Percentiles rank a stretch among this genome's conserved stretches.
phyloP scores from a whole-genome alignment of 1,140 invertebrate species.

The Macrosteles quadrilineatus region DNA sequence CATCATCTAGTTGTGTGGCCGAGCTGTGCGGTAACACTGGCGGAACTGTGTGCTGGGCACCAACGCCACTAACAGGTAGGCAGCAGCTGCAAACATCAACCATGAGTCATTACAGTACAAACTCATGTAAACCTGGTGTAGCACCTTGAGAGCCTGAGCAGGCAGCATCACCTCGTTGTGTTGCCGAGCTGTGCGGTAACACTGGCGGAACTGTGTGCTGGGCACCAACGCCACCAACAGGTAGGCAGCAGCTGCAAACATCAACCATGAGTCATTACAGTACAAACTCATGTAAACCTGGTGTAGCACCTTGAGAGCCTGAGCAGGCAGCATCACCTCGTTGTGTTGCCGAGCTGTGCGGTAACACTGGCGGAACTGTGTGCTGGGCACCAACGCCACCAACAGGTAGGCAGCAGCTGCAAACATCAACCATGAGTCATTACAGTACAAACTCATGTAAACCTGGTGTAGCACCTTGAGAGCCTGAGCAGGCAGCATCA shows the following conservation, averaged over 20 bases:
- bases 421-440: no score
- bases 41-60: slow-evolving; percentile 87
- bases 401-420: slow-evolving; percentile 82
- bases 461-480: slow-evolving; percentile 78
- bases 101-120: slow-evolving; percentile 73
- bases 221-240: slow-evolving; percentile 86
- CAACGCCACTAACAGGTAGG: slow-evolving; percentile 81
- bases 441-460: no score
- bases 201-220: slow-evolving; percentile 82
- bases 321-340: slow-evolving; percentile 59
- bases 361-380: slow-evolving; percentile 85
- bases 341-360: slow-evolving; percentile 59
- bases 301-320: slow-evolving; percentile 79
- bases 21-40: slow-evolving; percentile 73
- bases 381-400: slow-evolving; percentile 84
- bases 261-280: no score
- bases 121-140: slow-evolving; percentile 74
- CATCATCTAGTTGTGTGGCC: slow-evolving; percentile 55
- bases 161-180: slow-evolving; percentile 56
- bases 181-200: slow-evolving; percentile 67
- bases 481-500: slow-evolving; percentile 67
- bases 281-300: no score
- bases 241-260: slow-evolving; percentile 72
- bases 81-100: slow-evolving; percentile 65
- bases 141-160: slow-evolving; percentile 71